Evolutionary conservation across 2,888 invertebrate species (phyloP), one percentile per base, ranked within the genome.

Genomic region (Drosophila atripex): DNA sequence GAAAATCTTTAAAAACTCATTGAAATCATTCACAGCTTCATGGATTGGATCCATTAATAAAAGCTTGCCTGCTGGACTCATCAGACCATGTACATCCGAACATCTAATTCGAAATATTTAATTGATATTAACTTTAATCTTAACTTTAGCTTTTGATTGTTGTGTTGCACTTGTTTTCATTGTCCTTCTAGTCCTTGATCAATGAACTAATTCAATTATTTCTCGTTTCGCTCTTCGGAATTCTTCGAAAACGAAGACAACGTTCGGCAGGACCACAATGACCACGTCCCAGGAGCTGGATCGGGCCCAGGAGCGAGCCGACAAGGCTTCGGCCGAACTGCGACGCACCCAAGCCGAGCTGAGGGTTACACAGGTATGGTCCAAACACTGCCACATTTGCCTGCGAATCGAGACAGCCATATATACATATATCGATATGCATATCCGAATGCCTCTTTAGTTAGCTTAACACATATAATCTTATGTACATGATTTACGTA

Each of bases 311-410:
- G 96, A 97, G 89, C 94, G 96, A 63, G 95, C 96, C 52, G 98
- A 98, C 90, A 97, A 97, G 92, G 93, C 94, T 6, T 93, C 96
- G 16, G 94, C 96, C 43, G 98, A 98, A 77, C 92, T 98, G 78
- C 94, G 98, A 87, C 93, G 97, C 76, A 96, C 97, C 56, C 96
- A 96, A 89, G 97, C 98, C 8, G 98, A 98, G 90, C 93, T 98
- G 63, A 94, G 98, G 89, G 97, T 97, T 46, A 97, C 97, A 59
- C 97, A 97, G 91, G 96, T 92, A 90, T 35, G 54, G 32, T 52
- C 53, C 60, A 59, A 35, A 38, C 41, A 43, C 47, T 46, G 35
- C 35, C 58, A 50, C 58, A 21, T 9, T 46, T 12, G 54, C 60
- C 30, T 65, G 39, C 47, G 52, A 56, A 64, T 53, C 63, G 50